phyloP scores from a whole-genome alignment of 1,140 invertebrate species.

The Diorhabda carinulata region DNA sequence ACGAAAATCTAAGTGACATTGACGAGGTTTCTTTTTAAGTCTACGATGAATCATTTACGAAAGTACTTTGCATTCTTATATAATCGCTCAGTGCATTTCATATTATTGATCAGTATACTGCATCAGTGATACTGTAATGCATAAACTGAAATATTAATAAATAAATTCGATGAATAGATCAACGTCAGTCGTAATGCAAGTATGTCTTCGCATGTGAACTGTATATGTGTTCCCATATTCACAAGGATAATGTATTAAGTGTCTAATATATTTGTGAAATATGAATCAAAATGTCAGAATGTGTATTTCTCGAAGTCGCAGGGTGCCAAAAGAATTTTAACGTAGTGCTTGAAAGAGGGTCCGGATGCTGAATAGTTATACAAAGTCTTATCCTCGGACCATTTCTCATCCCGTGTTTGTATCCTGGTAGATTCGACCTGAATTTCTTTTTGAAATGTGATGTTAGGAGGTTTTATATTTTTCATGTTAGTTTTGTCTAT shows the following conservation, averaged over 20 bases:
- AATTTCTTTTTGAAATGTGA: slow-evolving; percentile 18
- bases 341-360: slow-evolving; percentile 16
- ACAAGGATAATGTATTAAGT: background rate
- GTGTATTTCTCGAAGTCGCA: slow-evolving; percentile 25
- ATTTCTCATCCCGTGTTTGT: slow-evolving; percentile 19
- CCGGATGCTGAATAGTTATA: slow-evolving; percentile 13
- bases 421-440: slow-evolving; percentile 13
- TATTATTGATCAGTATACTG: too few relatives aligned
- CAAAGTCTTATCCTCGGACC: slow-evolving; percentile 13
- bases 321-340: slow-evolving; percentile 26
- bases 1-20: too few relatives aligned
- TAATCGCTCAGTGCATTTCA: too few relatives aligned
- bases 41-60: too few relatives aligned
- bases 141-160: too few relatives aligned
- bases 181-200: background rate
- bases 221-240: background rate
- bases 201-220: background rate
- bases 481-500: too few relatives aligned
- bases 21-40: too few relatives aligned
- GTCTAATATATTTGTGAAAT: slow-evolving; percentile 27
- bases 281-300: slow-evolving; percentile 33
- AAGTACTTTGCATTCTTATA: too few relatives aligned
- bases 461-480: background rate
- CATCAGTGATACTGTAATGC: too few relatives aligned
- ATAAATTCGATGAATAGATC: background rate